Conservation (phyloP, 1,140 invertebrate species). For the Stratiolaelaps scimitus region DNA sequence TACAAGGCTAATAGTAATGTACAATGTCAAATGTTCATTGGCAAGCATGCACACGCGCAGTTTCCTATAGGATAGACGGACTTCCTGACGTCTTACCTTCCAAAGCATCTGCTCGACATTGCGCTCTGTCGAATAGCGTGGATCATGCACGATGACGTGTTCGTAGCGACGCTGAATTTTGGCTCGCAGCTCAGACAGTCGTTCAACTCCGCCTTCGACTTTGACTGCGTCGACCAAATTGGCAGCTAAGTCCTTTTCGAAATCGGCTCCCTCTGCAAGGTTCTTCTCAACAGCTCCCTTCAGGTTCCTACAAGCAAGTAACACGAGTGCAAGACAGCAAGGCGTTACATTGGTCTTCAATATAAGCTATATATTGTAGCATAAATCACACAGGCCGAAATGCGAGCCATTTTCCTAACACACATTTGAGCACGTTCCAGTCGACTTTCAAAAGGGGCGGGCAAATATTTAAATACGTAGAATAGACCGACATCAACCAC, state of each 20-base stretch:
- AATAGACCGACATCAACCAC: too few relatives aligned
- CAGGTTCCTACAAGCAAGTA: not conserved
- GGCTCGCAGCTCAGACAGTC: constrained; percentile 36
- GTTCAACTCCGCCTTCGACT: not conserved
- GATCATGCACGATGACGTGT: constrained; percentile 60
- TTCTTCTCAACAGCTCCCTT: constrained; percentile 13
- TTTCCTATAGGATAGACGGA: too few relatives aligned
- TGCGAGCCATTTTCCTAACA: too few relatives aligned
- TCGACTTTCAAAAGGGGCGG: too few relatives aligned
- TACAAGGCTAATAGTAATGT: too few relatives aligned
- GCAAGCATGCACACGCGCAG: too few relatives aligned
- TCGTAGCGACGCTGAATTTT: constrained; percentile 57
- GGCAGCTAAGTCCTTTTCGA: not conserved
- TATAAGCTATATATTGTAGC: too few relatives aligned
- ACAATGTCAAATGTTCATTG: too few relatives aligned
- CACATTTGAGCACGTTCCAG: too few relatives aligned
- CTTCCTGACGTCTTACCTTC: constrained; percentile 48
- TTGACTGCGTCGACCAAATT: not conserved
- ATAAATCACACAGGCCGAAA: too few relatives aligned
- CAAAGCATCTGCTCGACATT: constrained; percentile 81
- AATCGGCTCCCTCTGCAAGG: not conserved
- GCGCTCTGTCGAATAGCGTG: constrained; percentile 72
- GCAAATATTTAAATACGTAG: too few relatives aligned
- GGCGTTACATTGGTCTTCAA: too few relatives aligned
- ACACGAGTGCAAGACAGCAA: not conserved